These are phyloP conservation scores for Microhierax caerulescens DNA, from an alignment of 2,797 vertebrate species.

Conservation along the genomic window DNA sequence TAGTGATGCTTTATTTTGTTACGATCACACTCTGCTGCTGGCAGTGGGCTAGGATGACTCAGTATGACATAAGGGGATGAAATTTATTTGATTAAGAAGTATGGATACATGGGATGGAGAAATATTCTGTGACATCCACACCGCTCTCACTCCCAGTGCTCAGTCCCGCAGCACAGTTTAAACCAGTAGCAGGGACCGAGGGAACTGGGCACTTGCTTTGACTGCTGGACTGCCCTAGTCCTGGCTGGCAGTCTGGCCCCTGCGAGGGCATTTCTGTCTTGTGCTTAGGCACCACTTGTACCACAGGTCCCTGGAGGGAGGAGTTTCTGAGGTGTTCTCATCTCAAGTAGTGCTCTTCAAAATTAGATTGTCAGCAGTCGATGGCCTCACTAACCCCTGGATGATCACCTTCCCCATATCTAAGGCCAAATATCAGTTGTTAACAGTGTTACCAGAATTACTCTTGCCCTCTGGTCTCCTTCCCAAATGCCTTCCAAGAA, in stretches of 20 bases:
- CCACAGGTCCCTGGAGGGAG: background rate
- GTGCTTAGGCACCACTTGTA: fast-evolving
- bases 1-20: background rate
- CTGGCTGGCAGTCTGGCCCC: background rate
- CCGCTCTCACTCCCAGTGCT: fast-evolving
- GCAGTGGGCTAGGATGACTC: background rate
- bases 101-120: background rate
- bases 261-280: background rate
- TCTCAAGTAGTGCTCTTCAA: background rate
- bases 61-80: background rate
- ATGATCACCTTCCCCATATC: background rate
- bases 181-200: background rate
- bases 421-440: background rate
- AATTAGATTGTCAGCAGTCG: background rate
- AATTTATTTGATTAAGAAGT: background rate
- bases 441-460: background rate
- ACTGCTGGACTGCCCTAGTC: background rate
- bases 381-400: background rate
- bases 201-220: background rate
- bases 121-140: background rate
- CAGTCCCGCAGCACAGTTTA: background rate
- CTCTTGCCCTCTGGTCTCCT: background rate
- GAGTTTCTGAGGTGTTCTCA: background rate
- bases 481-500: background rate
- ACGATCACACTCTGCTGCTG: background rate